Percentiles rank a stretch among this genome's conserved stretches.
Evolutionary conservation across 2,888 invertebrate species (phyloP).

Genomic region (Dolomedes plantarius): DNA sequence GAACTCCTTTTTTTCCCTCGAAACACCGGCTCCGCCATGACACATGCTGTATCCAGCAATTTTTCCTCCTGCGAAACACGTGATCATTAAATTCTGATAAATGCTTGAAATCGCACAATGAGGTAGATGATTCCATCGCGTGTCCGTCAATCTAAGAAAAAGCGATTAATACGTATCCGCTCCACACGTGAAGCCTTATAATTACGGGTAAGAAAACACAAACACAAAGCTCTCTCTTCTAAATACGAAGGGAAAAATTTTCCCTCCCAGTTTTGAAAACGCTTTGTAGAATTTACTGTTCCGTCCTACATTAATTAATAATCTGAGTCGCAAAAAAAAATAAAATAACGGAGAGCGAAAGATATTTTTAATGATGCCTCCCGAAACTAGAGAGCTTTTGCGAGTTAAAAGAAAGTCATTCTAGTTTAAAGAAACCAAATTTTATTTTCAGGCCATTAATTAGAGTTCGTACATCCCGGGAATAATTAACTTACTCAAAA

Average conservation of each 20-base stretch:
- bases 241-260: no score
- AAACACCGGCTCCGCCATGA: no score
- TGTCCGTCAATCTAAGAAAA: background rate
- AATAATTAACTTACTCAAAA: slow-evolving; percentile 55
- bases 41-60: background rate
- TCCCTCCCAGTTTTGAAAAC: background rate
- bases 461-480: slow-evolving; percentile 25
- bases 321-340: background rate
- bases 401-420: slow-evolving; percentile 35
- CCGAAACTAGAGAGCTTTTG: slow-evolving; percentile 25
- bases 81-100: background rate
- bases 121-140: background rate
- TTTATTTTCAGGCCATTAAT: slow-evolving; percentile 58
- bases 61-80: background rate
- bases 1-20: no score
- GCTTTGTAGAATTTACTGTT: background rate
- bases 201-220: background rate
- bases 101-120: background rate
- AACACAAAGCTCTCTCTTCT: background rate
- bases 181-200: background rate
- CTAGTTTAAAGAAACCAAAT: slow-evolving; percentile 47
- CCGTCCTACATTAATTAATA: background rate
- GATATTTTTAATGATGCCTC: slow-evolving; percentile 45
- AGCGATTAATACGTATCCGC: background rate
- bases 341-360: background rate